These are phyloP conservation scores for Hippopotamus amphibius DNA, from an alignment of 2,113 vertebrate genomes.

Conservation along the genomic window DNA sequence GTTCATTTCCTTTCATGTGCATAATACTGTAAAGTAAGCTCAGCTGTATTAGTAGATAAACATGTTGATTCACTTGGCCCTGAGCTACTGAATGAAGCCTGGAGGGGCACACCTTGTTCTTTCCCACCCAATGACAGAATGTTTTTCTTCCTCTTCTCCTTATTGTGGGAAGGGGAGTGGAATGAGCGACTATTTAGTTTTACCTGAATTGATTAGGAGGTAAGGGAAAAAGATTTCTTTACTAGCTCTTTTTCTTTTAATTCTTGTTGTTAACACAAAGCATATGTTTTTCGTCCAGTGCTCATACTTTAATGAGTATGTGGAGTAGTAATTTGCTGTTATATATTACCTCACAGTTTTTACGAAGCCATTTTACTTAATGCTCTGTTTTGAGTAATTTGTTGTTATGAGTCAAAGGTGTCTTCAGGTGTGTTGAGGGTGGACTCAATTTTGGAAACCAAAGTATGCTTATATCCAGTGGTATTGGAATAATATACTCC, in stretches of 20 bases:
- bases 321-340: background rate
- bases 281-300: background rate
- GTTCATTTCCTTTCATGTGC: conserved; percentile 67
- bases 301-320: background rate
- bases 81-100: conserved; percentile 2
- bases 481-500: background rate
- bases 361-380: background rate
- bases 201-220: background rate
- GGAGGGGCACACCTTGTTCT: conserved; percentile 63
- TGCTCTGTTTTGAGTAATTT: background rate
- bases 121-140: background rate
- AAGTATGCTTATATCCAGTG: background rate
- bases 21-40: conserved; percentile 47
- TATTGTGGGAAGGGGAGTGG: background rate
- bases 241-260: background rate
- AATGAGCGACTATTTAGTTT: background rate
- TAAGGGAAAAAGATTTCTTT: background rate
- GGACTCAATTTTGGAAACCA: conserved; percentile 18
- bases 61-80: conserved; percentile 65
- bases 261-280: background rate
- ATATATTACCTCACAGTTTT: background rate
- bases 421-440: background rate
- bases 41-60: conserved; percentile 75
- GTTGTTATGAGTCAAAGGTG: background rate
- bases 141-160: conserved; percentile 61